Evolutionary conservation across 1,140 invertebrate genomes (phyloP), one percentile per base, ranked within the genome.

Genomic region (Drosophila triauraria): DNA sequence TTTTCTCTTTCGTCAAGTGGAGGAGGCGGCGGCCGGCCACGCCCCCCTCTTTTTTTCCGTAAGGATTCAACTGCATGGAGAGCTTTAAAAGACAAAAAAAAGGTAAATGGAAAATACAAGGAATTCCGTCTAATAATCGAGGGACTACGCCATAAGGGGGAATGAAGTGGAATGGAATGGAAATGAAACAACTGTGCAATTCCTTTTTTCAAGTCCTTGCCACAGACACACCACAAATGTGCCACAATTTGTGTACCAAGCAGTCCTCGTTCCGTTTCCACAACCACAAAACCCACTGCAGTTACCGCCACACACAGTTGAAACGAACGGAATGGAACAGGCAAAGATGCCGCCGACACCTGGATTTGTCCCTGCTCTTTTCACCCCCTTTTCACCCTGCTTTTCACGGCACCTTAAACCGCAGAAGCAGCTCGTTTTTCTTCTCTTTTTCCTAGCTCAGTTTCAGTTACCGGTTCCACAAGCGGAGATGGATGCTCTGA

Each of bases 281-380:
- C 62, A 60, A 77, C 74, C 75, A 53, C 75, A 77, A 77, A 82
- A 82, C 64, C 72, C 48, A 65, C 56, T 56, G 50, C 60, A 60
- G 54, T 54, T 40, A n/a, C 51, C 38, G 32, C 32, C 23, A 54
- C 7, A 54, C 51, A 54, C n/a, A n/a, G 8, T 40, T 23, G 64
- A 72, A 75, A 13, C 46, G 56, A 59, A 82, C 23, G 64, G 64
- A 63, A 67, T 38, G 59, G 44, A 82, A 74, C 79, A 78, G 74
- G 79, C 68, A 78, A 82, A 82, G 80, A 78, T 65, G 64, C 69
- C 75, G 51, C 75, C 74, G 57, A 69, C 80, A 71, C 77, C 62
- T 63, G 54, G 62, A 35, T 23, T n/a, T 64, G n/a, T 38, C 7
- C 12, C 32, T 8, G 6, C 23, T 42, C 12, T 17, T 2, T n/a